Evolutionary conservation across 2,797 vertebrate species (phyloP).

Genomic region (Poeciliopsis infans): DNA sequence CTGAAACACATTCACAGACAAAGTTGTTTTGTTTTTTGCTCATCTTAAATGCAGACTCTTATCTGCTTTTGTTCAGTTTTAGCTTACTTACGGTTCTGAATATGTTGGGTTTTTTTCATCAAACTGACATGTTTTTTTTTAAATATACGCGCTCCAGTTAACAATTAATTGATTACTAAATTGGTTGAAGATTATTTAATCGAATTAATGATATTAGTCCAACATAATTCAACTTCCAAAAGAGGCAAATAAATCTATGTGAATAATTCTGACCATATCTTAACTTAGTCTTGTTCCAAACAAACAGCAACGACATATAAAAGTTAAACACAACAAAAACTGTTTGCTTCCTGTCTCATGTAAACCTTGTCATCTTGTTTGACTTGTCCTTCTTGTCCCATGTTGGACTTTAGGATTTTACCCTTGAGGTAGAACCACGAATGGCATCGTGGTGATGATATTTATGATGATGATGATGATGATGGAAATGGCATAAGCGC

Average conservation of each 20-base stretch:
- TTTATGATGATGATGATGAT: slow-evolving; percentile 24
- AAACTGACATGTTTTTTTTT: too few species aligned
- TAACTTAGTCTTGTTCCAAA: slow-evolving; percentile 15
- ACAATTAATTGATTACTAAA: too few species aligned
- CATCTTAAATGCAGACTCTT: too few species aligned
- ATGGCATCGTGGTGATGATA: slow-evolving; percentile 74
- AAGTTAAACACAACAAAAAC: slow-evolving; percentile 13
- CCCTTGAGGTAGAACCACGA: slow-evolving; percentile 82
- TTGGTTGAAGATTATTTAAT: too few species aligned
- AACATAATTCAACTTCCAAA: neutral
- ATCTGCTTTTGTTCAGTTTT: too few species aligned
- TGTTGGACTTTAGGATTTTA: slow-evolving; percentile 82
- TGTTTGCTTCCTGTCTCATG: slow-evolving; percentile 34
- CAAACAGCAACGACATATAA: neutral
- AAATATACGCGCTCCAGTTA: too few species aligned
- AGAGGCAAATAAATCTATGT: neutral
- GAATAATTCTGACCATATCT: slow-evolving; percentile 8
- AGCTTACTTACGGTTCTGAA: too few species aligned
- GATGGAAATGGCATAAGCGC: slow-evolving; percentile 65
- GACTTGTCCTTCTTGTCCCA: slow-evolving; percentile 68
- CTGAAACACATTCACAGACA: too few species aligned
- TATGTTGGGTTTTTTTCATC: too few species aligned
- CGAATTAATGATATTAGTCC: too few species aligned
- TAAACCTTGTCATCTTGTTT: slow-evolving; percentile 68
- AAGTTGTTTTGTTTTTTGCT: too few species aligned